phyloP scores from a whole-genome alignment of 2,888 invertebrate species.

The Allophyes oxyacanthae region DNA sequence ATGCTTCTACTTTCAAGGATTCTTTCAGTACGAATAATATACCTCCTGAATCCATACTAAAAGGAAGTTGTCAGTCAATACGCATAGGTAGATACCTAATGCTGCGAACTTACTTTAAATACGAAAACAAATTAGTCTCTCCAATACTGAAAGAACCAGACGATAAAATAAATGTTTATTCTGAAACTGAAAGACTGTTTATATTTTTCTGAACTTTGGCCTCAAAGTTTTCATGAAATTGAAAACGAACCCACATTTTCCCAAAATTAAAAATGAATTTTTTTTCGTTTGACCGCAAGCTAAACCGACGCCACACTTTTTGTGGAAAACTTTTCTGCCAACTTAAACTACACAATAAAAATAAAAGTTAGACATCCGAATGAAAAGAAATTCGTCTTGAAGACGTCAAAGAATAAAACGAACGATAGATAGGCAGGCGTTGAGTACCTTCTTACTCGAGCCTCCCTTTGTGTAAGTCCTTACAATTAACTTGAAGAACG shows the following conservation, averaged over 20 bases:
- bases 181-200: neutral
- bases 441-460: constrained; percentile 64
- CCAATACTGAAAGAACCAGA: too few species aligned
- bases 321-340: constrained; percentile 26
- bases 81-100: too few species aligned
- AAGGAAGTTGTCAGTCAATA: too few species aligned
- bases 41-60: too few species aligned
- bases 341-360: constrained; percentile 60
- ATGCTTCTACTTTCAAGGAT: too few species aligned
- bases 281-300: constrained; percentile 20
- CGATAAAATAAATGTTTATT: neutral
- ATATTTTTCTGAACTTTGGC: neutral
- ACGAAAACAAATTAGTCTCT: too few species aligned
- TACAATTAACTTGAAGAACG: constrained; percentile 71
- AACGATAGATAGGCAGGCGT: constrained; percentile 59
- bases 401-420: constrained; percentile 60
- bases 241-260: constrained; percentile 18
- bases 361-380: constrained; percentile 57
- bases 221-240: constrained; percentile 24
- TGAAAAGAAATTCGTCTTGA: constrained; percentile 62
- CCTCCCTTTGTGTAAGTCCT: constrained; percentile 67
- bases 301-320: constrained; percentile 28
- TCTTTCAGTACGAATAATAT: too few species aligned
- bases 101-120: too few species aligned
- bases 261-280: constrained; percentile 32